Percentiles rank a stretch among this genome's conserved stretches.
Evolutionary conservation across 2,888 invertebrate genomes (phyloP).

Genomic region (Cephus sareptanus): DNA sequence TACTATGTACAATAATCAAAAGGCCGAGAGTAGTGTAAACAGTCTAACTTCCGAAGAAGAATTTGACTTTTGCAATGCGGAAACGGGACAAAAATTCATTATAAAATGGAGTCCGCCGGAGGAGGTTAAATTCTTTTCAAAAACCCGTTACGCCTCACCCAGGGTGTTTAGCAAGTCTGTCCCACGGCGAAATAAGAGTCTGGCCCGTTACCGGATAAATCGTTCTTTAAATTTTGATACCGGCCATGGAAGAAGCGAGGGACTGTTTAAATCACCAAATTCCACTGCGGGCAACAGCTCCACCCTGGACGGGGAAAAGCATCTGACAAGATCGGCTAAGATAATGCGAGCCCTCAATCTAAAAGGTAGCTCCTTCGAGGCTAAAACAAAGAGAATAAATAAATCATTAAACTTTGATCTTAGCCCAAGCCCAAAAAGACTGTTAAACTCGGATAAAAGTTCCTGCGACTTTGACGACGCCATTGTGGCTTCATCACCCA

Average conservation of each 20-base stretch:
- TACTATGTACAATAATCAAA: constrained; percentile 36
- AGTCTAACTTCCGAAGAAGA: constrained; percentile 32
- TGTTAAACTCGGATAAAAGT: constrained; percentile 27
- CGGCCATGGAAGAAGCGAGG: constrained; percentile 25
- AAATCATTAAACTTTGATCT: constrained; percentile 53
- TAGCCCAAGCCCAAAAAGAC: constrained; percentile 46
- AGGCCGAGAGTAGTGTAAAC: constrained; percentile 28
- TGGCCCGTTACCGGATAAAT: constrained; percentile 44
- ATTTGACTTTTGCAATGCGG: constrained; percentile 35
- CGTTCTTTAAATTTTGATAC: constrained; percentile 52
- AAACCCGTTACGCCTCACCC: constrained; percentile 41
- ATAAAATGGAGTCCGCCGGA: constrained; percentile 44
- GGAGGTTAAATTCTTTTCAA: constrained; percentile 36
- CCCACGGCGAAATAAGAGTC: constrained; percentile 39
- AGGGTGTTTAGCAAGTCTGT: constrained; percentile 42
- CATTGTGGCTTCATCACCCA: constrained; percentile 21
- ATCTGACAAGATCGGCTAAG: constrained; percentile 53
- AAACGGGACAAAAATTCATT: constrained; percentile 36
- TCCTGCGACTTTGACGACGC: constrained; percentile 15
- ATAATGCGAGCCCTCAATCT: constrained; percentile 55
- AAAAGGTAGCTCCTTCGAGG: constrained; percentile 39
- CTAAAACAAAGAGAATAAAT: constrained; percentile 43
- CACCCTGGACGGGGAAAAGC: constrained; percentile 31
- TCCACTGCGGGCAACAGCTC: constrained; percentile 35
- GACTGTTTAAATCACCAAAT: constrained; percentile 39